A percentile compares a stretch with the other conserved stretches of the same genome.
These are phyloP conservation scores for Pyrochroa serraticornis DNA, from an alignment of 2,888 invertebrate genomes.

Conservation along the genomic window DNA sequence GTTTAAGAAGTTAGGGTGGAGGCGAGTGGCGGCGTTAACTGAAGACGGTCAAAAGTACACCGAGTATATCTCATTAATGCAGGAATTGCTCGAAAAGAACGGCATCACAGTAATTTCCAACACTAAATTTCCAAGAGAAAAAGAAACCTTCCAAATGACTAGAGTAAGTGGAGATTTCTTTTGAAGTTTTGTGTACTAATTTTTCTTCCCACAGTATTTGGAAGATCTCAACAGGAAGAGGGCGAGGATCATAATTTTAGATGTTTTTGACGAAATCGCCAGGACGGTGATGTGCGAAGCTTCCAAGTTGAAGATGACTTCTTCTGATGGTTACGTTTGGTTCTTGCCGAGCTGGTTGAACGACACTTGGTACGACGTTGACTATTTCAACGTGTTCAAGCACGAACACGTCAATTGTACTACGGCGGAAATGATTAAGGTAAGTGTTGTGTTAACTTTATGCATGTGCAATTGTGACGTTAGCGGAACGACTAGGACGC, in stretches of 20 bases:
- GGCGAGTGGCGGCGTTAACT: slow-evolving; percentile 74
- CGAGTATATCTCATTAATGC: slow-evolving; percentile 75
- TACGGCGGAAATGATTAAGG: slow-evolving; percentile 65
- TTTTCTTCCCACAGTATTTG: slow-evolving; percentile 62
- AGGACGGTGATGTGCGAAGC: slow-evolving; percentile 85
- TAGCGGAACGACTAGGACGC: background rate
- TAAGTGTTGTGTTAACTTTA: slow-evolving; percentile 38
- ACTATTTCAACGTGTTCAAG: slow-evolving; percentile 55
- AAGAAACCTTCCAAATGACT: slow-evolving; percentile 63
- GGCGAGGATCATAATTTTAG: slow-evolving; percentile 80
- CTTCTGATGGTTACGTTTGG: slow-evolving; percentile 80
- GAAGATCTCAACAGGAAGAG: slow-evolving; percentile 68
- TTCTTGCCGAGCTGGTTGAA: slow-evolving; percentile 80
- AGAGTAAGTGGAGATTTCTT: slow-evolving; percentile 62
- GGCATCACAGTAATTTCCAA: slow-evolving; percentile 71
- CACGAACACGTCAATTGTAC: slow-evolving; percentile 64
- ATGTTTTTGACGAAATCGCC: slow-evolving; percentile 75
- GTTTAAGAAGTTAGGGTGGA: slow-evolving; percentile 69
- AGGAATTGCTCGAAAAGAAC: slow-evolving; percentile 67
- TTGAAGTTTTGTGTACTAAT: background rate
- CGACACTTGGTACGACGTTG: slow-evolving; percentile 67
- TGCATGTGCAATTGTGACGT: background rate
- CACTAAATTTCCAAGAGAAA: slow-evolving; percentile 70
- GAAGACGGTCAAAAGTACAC: slow-evolving; percentile 82
- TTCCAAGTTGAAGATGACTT: slow-evolving; percentile 71